Base-by-base conservation (phyloP, 2,888 invertebrate species). In the Tinea semifulvella region DNA sequence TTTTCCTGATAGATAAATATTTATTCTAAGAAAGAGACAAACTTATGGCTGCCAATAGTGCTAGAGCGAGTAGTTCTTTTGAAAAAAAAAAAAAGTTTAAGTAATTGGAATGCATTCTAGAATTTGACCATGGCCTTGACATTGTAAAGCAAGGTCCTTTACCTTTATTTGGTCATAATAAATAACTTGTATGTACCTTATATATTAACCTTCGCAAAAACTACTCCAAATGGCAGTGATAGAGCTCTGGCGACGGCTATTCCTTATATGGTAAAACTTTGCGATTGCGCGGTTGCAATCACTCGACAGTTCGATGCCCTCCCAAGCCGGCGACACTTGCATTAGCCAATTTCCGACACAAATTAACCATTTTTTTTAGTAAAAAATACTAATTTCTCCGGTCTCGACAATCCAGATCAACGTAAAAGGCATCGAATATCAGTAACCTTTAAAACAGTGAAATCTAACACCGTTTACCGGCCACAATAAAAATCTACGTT, bases 191-290 rank as follows among this genome's bases (percentile, higher is more conserved):
- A 31, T 11, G 7, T 31, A 31, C 2, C 10, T 26, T 6, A 31
- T 31, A n/a, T 25, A 10, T 6, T 25, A 38, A 38, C 43, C 35
- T 48, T 46, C 46, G 46, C 50, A 45, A 43, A 52, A 50, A 50
- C 50, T 49, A 66, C 57, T 59, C 56, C 53, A 66, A 67, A 65
- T 65, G 57, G 31, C 14, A 4, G 2, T n/a, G 13, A n/a, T 13
- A 31, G 13, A 31, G 31, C 55, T 54, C 58, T 56, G 54, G 57
- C 61, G 59, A 58, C 59, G 57, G 58, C 68, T 77, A 76, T 63
- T 63, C 79, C 79, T 54, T 79, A 77, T 77, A 80, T 73, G 79
- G 79, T 62, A 68, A 80, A 75, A 66, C 63, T 57, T 53, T 65
- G 76, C 75, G 75, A 68, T 72, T 79, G 79, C 77, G 77, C 79